Evolutionary conservation across 2,888 invertebrate genomes (phyloP).

Genomic region (Drosophila nigritarsus): DNA sequence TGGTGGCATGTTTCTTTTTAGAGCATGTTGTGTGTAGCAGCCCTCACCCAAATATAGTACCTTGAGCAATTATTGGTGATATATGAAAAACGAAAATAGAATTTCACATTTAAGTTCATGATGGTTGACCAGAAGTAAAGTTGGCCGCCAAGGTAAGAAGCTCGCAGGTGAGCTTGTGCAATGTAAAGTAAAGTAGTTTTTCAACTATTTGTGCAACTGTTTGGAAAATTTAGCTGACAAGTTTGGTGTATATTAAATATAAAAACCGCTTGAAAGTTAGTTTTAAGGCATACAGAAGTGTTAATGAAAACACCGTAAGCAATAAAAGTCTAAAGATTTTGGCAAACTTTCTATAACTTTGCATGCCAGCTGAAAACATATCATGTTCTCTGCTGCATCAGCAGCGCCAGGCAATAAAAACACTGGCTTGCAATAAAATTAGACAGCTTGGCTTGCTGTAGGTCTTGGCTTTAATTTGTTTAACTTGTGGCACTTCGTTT

Average conservation of each 20-base stretch:
- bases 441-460: neutral
- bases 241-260: neutral
- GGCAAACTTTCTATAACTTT: neutral
- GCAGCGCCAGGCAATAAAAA: neutral
- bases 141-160: neutral
- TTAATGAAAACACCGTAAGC: neutral
- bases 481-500: slow-evolving; percentile 28
- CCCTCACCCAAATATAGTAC: slow-evolving; percentile 21
- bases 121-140: neutral
- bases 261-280: neutral
- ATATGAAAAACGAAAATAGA: neutral
- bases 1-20: slow-evolving; percentile 43
- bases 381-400: neutral
- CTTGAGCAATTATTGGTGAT: neutral
- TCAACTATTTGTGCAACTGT: neutral
- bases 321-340: neutral
- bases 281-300: neutral
- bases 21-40: slow-evolving; percentile 29
- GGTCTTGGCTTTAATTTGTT: slow-evolving; percentile 6
- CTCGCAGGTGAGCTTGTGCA: neutral
- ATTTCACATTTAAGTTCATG: neutral
- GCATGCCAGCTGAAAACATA: neutral
- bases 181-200: neutral
- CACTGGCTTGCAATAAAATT: slow-evolving; percentile 1
- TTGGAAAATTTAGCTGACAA: neutral